Evolutionary conservation across 2,888 invertebrate genomes (phyloP), one percentile per base, ranked within the genome.

Genomic region (Idaea biselata): DNA sequence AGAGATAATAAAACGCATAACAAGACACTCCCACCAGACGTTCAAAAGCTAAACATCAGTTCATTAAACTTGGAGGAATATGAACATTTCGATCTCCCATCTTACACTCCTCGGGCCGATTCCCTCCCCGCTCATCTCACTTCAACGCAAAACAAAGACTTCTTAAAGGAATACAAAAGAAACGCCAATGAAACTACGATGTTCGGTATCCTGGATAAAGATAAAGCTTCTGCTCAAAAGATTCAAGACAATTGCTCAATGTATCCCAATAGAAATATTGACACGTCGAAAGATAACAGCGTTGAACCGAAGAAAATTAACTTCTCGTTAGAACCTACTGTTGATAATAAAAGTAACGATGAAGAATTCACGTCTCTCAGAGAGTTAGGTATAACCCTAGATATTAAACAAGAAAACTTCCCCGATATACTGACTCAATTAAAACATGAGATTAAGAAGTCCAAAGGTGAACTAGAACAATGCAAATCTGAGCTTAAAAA

Each of bases 371-470:
- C 89, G 1, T 93, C 94, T 53, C 88, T 94, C 11, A 89, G 93
- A 70, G 89, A 93, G 58, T 86, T 94, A 56, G 88, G 95, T 4
- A 86, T 93, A 58, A 83, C 83, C 0, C 74, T 95, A 60, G 88
- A 92, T 58, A 73, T 91, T 0, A 87, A 80, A 68, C 89, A 90
- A 70, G 87, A 89, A 68, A 88, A 89, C 67, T 90, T 88, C 70
- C 89, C 91, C 0, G 91, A 92, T 62, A 87, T 93, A 68, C 69
- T 93, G 55, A 82, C 87, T 0, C 91, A 91, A 62, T 68, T 93
- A 16, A 93, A 93, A 75, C 79, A 88, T 63, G 94, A 95, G 74
- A 90, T 95, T 3, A 93, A 93, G 58, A 93, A 93, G 69, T 86
- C 95, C 32, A 93, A 93, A 70, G 73, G 79, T 0, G 93, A 94